A percentile compares a stretch with the other conserved stretches of the same genome.
phyloP scores from a whole-genome alignment of 2,888 invertebrate genomes.

The Hololepta plana region DNA sequence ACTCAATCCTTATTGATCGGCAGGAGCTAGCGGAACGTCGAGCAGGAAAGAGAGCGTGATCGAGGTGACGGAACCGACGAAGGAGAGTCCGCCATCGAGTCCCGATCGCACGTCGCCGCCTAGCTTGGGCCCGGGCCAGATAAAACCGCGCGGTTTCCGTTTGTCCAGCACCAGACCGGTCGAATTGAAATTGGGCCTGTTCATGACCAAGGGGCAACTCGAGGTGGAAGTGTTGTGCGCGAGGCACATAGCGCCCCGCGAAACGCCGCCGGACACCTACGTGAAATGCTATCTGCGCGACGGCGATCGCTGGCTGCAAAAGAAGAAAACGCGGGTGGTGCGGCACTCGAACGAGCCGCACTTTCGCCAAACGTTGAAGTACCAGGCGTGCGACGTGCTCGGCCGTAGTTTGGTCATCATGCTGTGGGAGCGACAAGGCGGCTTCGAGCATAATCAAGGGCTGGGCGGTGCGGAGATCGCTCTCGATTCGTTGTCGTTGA shows the following conservation, averaged over 20 bases:
- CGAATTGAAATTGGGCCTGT: conserved; percentile 72
- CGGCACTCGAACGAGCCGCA: conserved; percentile 69
- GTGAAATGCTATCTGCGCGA: conserved; percentile 86
- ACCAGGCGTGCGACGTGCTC: conserved; percentile 59
- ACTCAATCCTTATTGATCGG: no score
- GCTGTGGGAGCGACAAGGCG: conserved; percentile 82
- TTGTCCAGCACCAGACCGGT: conserved; percentile 50
- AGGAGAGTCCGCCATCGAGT: conserved; percentile 37
- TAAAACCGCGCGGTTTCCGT: conserved; percentile 59
- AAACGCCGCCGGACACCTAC: conserved; percentile 72
- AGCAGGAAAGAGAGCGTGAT: conserved; percentile 40
- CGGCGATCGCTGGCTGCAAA: conserved; percentile 75
- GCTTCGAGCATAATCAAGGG: conserved; percentile 66
- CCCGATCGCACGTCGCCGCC: conserved; percentile 35
- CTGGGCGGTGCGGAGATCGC: conserved; percentile 77
- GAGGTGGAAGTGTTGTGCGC: conserved; percentile 76
- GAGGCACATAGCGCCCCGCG: conserved; percentile 46
- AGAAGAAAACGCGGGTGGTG: conserved; percentile 76
- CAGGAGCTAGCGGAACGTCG: conserved; percentile 20
- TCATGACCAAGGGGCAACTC: conserved; percentile 79
- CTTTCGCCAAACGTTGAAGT: conserved; percentile 77
- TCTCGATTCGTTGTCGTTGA: conserved; percentile 62
- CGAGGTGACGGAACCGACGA: conserved; percentile 32
- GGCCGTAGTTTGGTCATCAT: conserved; percentile 74
- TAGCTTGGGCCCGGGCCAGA: conserved; percentile 58